Percentiles rank a stretch among this genome's conserved stretches.
Conservation (phyloP, 1,140 invertebrate genomes). For the Ptiloglossa arizonensis region DNA sequence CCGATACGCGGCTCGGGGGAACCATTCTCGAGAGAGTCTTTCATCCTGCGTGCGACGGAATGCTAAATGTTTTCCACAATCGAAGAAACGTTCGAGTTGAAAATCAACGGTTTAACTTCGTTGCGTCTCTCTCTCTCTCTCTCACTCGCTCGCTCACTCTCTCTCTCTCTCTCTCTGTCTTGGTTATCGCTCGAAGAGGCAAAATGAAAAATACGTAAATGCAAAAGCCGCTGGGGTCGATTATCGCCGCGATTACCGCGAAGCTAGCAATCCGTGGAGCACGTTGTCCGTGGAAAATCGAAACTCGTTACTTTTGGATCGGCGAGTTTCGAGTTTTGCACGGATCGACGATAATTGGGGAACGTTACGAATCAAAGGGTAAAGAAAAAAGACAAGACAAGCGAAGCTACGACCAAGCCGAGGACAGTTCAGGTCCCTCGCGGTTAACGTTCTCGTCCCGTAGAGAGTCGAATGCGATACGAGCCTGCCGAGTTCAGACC, state of each 20-base stretch:
- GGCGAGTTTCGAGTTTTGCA: neutral
- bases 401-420: neutral
- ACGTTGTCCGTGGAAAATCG: neutral
- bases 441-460: neutral
- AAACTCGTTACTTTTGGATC: too few species aligned
- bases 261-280: neutral
- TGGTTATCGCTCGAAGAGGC: neutral
- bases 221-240: too few species aligned
- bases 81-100: neutral
- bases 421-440: too few species aligned
- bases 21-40: too few species aligned
- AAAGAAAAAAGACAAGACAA: neutral
- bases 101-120: neutral
- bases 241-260: too few species aligned
- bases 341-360: neutral
- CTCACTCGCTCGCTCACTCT: too few species aligned
- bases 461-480: neutral
- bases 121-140: neutral
- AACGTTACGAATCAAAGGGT: neutral
- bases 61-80: too few species aligned
- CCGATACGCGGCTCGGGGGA: neutral
- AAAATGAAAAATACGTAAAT: neutral
- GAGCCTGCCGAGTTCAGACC: constrained; percentile 68
- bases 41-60: too few species aligned
- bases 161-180: neutral